Evolutionary conservation across 1,140 invertebrate genomes (phyloP).

Genomic region (Carcinoscorpius rotundicauda): DNA sequence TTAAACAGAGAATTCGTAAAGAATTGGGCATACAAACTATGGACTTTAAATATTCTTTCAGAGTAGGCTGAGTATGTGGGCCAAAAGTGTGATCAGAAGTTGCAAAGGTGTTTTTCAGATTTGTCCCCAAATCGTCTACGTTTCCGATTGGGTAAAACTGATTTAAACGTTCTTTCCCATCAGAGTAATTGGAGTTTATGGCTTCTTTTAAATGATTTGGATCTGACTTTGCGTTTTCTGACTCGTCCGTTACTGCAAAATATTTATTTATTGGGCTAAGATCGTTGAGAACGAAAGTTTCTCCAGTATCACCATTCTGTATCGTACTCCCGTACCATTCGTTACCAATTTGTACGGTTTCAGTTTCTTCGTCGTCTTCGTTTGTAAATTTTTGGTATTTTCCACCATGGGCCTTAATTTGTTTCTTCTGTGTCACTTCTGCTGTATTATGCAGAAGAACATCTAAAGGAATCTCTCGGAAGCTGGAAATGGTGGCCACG

Average conservation of each 20-base stretch:
- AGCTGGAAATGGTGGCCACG: slow-evolving; percentile 64
- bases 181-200: neutral
- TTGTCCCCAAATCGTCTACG: too few relatives aligned
- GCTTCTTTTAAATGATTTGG: neutral
- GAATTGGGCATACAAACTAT: slow-evolving; percentile 81
- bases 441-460: slow-evolving; percentile 36
- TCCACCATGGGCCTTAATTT: slow-evolving; percentile 14
- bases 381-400: neutral
- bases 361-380: neutral
- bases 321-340: neutral
- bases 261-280: neutral
- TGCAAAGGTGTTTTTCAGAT: too few relatives aligned
- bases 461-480: slow-evolving; percentile 69
- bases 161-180: too few relatives aligned
- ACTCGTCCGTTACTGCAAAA: neutral
- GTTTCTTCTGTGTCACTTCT: slow-evolving; percentile 33
- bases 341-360: neutral
- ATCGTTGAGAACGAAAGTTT: neutral
- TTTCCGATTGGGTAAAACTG: too few relatives aligned
- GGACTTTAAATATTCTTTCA: slow-evolving; percentile 65
- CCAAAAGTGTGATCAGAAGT: neutral
- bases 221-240: neutral
- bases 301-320: neutral
- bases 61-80: slow-evolving; percentile 21
- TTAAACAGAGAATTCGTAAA: slow-evolving; percentile 72